Conservation (phyloP, 2,113 vertebrate species). For the Urocynchramus pylzowi region DNA sequence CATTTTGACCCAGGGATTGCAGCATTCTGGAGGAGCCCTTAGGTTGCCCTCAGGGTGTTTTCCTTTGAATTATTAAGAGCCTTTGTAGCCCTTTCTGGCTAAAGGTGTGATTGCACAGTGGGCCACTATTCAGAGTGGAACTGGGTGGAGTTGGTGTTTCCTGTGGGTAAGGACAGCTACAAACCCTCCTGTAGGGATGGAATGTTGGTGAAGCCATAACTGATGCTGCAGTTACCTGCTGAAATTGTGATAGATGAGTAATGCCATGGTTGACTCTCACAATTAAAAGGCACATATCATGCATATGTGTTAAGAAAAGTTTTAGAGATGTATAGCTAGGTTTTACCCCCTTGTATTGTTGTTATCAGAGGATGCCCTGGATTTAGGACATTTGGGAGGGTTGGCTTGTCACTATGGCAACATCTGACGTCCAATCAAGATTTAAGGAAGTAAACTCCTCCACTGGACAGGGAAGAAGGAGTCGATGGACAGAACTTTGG, state of each 20-base stretch:
- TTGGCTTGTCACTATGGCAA: background rate
- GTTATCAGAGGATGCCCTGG: background rate
- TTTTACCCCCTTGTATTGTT: background rate
- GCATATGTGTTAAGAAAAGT: background rate
- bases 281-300: background rate
- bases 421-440: background rate
- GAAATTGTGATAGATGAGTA: background rate
- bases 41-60: background rate
- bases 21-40: background rate
- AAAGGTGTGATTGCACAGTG: accelerated
- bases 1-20: background rate
- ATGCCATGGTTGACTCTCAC: background rate
- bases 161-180: background rate
- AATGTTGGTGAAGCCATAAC: accelerated
- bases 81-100: background rate
- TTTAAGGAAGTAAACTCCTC: background rate
- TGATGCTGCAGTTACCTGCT: background rate
- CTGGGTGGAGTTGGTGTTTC: background rate
- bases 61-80: background rate
- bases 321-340: background rate
- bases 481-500: background rate
- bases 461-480: background rate
- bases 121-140: accelerated
- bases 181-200: background rate
- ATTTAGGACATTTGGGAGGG: background rate